phyloP scores from a whole-genome alignment of 1,140 invertebrate species.

The Cherax destructor region DNA sequence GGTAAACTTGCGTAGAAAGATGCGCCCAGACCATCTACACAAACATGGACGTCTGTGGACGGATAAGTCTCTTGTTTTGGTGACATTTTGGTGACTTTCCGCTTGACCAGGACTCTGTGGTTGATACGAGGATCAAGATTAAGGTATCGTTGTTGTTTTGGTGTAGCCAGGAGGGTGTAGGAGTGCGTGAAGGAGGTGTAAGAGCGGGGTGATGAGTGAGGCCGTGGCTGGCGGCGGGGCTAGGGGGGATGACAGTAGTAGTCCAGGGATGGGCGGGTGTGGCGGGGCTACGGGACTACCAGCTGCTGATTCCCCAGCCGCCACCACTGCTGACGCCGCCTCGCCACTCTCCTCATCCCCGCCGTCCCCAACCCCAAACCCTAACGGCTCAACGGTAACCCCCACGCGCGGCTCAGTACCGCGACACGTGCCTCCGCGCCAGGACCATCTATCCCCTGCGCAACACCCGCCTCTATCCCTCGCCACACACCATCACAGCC shows the following conservation, averaged over 20 bases:
- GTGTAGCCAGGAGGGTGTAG: conserved; percentile 51
- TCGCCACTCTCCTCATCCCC: conserved; percentile 63
- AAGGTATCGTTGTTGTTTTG: conserved; percentile 56
- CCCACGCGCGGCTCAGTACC: conserved; percentile 67
- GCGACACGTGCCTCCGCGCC: conserved; percentile 71
- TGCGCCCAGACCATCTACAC: conserved; percentile 63
- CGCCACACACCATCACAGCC: conserved; percentile 61
- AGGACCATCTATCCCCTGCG: conserved; percentile 64
- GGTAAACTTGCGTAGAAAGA: conserved; percentile 56
- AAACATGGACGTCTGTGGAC: conserved; percentile 70
- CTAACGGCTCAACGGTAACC: conserved; percentile 47
- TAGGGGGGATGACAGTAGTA: conserved; percentile 54
- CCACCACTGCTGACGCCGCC: conserved; percentile 65
- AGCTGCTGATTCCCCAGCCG: conserved; percentile 67
- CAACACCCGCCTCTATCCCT: conserved; percentile 66
- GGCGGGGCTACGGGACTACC: conserved; percentile 59
- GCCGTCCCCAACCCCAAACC: conserved; percentile 66
- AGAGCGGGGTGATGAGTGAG: conserved; percentile 69
- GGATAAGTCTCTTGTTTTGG: conserved; percentile 63
- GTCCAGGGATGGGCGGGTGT: conserved; percentile 64
- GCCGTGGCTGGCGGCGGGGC: conserved; percentile 63
- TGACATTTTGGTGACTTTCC: conserved; percentile 56
- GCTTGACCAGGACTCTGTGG: conserved; percentile 47
- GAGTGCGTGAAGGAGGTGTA: conserved; percentile 31
- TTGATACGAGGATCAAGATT: conserved; percentile 49